phyloP scores from a whole-genome alignment of 1,140 invertebrate species.

The Marisa cornuarietis region DNA sequence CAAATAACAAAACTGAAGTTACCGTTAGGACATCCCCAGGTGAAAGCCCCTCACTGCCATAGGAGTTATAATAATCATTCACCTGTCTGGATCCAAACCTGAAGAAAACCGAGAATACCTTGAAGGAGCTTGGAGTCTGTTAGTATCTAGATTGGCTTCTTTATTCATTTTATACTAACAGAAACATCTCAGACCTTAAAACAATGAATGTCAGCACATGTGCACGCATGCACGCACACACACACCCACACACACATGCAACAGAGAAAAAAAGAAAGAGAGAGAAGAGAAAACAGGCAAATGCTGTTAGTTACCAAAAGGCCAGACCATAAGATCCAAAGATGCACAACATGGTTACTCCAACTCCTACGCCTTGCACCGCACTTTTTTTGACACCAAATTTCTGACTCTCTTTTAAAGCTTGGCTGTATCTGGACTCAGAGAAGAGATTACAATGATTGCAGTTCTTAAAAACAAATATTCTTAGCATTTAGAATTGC shows the following conservation, averaged over 20 bases:
- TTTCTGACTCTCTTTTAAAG: conserved; percentile 72
- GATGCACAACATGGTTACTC: conserved; percentile 77
- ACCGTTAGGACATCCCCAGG: conserved; percentile 50
- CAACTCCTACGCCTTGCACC: conserved; percentile 74
- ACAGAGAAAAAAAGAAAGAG: no score
- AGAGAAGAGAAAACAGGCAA: no score
- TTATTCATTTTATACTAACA: no score
- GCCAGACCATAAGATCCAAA: conserved; percentile 82
- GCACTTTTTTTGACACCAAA: conserved; percentile 79
- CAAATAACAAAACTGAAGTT: background rate
- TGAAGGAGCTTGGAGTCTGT: no score
- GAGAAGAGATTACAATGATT: conserved; percentile 10
- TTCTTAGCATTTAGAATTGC: background rate
- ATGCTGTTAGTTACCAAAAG: conserved; percentile 78
- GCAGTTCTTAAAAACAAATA: background rate
- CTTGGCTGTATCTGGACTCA: conserved; percentile 70
- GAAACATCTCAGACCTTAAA: no score
- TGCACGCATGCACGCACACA: background rate
- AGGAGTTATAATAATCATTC: conserved; percentile 35
- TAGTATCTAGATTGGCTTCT: no score
- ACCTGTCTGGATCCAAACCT: conserved; percentile 54
- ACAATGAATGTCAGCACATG: no score
- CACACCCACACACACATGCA: background rate
- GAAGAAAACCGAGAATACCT: conserved; percentile 1
- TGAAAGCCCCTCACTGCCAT: conserved; percentile 33